Base-by-base conservation (phyloP, 2,113 vertebrate genomes). In the Sapayoa aenigma region DNA sequence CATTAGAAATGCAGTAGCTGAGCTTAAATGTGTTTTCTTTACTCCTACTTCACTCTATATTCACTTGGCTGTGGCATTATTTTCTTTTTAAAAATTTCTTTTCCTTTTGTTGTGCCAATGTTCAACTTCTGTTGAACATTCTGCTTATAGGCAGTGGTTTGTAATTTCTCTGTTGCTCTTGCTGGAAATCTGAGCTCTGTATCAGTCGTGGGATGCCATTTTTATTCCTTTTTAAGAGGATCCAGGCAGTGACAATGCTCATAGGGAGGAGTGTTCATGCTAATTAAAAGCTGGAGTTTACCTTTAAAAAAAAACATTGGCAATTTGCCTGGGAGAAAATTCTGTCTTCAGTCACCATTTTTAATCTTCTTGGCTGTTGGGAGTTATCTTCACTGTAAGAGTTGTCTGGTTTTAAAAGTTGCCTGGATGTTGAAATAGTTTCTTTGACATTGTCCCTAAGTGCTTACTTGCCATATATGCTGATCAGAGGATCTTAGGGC, bases 221-320 rank as follows among this genome's bases (percentile, higher is more conserved):
- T 95, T 89, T 94, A 56, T 56, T 94, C 84, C n/a, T 92, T 96
- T 94, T 91, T 67, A 91, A 94, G 91, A 74, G 9, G 46, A 91
- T 86, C 56, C 79, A 94, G 83, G 66, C 94, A 74, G 39, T 84
- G 56, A 49, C 81, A 82, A 75, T 87, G 42, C 63, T 95, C 91
- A 60, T 4, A 80, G 86, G 93, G 88, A 95, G 81, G 71, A 90
- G 47, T 69, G 85, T 83, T 95, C 93, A 90, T 94, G 84, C 92
- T 96, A 96, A 97, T 97, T 96, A 96, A 97, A 97, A 97, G 52
- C 89, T 93, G 11, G 65, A 80, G 73, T 96, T 92, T 96, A 94
- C 91, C 85, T 95, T 94, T 94, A 77, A 89, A 55, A 90, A 42
- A 93, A 89, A 77, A 63, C 35, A 47, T 7, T 96, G 96, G 92